Evolutionary conservation across 37 sponge, comb jelly and placozoan species (phyloP).

Genomic region (Oscarella lobularis): DNA sequence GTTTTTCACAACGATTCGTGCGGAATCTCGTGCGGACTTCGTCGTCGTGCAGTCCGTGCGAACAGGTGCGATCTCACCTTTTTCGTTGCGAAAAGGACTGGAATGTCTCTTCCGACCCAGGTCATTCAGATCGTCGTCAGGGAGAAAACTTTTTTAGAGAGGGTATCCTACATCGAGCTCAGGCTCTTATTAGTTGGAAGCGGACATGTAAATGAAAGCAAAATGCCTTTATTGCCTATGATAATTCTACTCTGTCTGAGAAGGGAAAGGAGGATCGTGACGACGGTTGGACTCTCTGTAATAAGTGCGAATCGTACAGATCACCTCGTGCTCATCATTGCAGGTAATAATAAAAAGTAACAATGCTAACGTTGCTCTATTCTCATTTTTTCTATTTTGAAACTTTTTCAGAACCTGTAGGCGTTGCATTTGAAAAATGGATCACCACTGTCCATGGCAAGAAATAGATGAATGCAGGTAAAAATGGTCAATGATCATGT

Average conservation of each 20-base stretch:
- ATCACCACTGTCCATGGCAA: conserved; percentile 86
- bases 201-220: too few relatives aligned
- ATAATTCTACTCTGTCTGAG: too few relatives aligned
- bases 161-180: conserved; percentile 45
- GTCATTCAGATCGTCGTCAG: conserved; percentile 22
- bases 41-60: conserved; percentile 61
- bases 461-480: not conserved
- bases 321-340: conserved; percentile 80
- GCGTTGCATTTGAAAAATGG: conserved; percentile 72
- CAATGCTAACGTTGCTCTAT: too few relatives aligned
- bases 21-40: conserved; percentile 83
- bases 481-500: not conserved
- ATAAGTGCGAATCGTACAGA: conserved; percentile 66
- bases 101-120: conserved; percentile 39
- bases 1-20: conserved; percentile 53
- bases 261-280: too few relatives aligned
- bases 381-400: too few relatives aligned
- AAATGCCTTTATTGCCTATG: too few relatives aligned
- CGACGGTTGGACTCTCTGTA: conserved; percentile 59
- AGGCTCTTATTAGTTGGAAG: conserved; percentile 16
- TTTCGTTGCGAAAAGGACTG: too few relatives aligned
- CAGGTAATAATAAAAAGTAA: conserved; percentile 32
- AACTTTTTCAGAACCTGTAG: conserved; percentile 45
- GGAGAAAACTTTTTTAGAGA: conserved; percentile 40
- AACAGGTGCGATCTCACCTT: too few relatives aligned